Evolutionary conservation across 2,888 invertebrate species (phyloP).

Genomic region (Gibbula magus): DNA sequence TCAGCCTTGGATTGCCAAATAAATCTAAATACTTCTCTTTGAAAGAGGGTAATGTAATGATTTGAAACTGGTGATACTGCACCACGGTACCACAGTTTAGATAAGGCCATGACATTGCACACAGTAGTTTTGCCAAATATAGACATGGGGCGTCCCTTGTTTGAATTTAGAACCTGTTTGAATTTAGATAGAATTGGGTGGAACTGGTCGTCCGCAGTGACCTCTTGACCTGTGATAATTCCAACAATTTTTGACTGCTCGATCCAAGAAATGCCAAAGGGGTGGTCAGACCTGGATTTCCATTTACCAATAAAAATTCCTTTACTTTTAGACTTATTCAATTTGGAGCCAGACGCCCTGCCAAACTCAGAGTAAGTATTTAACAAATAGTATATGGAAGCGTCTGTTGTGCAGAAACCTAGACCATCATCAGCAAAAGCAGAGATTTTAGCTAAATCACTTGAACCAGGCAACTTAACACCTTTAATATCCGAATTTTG

Average conservation of each 20-base stretch:
- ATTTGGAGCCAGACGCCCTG: conserved; percentile 24
- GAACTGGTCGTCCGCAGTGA: conserved; percentile 23
- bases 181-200: not conserved
- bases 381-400: conserved; percentile 6
- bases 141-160: conserved; percentile 5
- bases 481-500: not conserved
- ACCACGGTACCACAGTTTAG: conserved; percentile 22
- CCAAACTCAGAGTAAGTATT: conserved; percentile 26
- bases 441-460: conserved; percentile 21
- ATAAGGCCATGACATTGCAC: conserved; percentile 16
- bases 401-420: conserved; percentile 11
- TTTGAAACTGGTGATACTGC: not conserved
- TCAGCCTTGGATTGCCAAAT: conserved; percentile 5
- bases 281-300: conserved; percentile 21
- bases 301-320: conserved; percentile 27
- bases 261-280: conserved; percentile 38
- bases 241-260: conserved; percentile 40
- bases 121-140: conserved; percentile 30
- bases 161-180: not conserved
- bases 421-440: conserved; percentile 29
- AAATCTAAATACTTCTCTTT: not conserved
- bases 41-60: not conserved
- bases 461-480: not conserved
- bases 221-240: conserved; percentile 35
- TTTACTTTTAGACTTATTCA: conserved; percentile 22